Evolutionary conservation across 2,113 vertebrate genomes (phyloP).

Genomic region (Lepisosteus osseus): DNA sequence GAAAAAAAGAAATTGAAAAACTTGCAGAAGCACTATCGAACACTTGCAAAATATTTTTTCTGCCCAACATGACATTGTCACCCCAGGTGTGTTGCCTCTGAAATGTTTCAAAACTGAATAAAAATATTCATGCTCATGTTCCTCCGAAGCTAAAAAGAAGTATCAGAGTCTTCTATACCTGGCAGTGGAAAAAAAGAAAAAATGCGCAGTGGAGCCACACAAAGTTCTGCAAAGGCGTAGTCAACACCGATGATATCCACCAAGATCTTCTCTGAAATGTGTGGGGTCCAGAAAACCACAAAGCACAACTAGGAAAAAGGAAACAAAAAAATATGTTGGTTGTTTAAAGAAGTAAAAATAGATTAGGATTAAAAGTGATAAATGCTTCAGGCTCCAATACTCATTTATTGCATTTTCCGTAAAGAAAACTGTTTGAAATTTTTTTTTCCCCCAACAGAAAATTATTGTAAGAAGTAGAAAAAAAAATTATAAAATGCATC

Average conservation of each 20-base stretch:
- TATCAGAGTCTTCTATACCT: slow-evolving; percentile 61
- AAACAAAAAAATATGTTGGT: slow-evolving; percentile 27
- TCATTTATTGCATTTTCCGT: not conserved
- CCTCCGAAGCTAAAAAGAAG: not conserved
- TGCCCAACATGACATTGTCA: too few relatives aligned
- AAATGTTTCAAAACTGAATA: too few relatives aligned
- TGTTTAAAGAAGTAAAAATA: not conserved
- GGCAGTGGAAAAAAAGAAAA: slow-evolving; percentile 97
- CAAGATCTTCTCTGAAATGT: slow-evolving; percentile 89
- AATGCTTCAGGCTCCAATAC: too few relatives aligned
- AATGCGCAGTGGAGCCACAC: slow-evolving; percentile 84
- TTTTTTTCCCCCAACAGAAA: too few relatives aligned
- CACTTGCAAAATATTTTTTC: too few relatives aligned
- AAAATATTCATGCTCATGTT: too few relatives aligned
- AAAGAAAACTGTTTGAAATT: not conserved
- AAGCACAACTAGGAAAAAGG: slow-evolving; percentile 80
- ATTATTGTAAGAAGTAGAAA: too few relatives aligned
- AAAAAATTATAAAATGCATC: too few relatives aligned
- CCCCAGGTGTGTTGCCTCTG: too few relatives aligned
- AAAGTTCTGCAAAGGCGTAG: slow-evolving; percentile 84
- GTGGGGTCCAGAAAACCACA: slow-evolving; percentile 93
- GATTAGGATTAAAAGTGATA: too few relatives aligned
- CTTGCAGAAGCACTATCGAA: too few relatives aligned
- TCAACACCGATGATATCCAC: slow-evolving; percentile 92
- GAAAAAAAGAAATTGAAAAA: too few relatives aligned